A percentile compares a stretch with the other conserved stretches of the same genome.
Evolutionary conservation across 2,113 vertebrate genomes (phyloP).

Genomic region (Hipposideros armiger): DNA sequence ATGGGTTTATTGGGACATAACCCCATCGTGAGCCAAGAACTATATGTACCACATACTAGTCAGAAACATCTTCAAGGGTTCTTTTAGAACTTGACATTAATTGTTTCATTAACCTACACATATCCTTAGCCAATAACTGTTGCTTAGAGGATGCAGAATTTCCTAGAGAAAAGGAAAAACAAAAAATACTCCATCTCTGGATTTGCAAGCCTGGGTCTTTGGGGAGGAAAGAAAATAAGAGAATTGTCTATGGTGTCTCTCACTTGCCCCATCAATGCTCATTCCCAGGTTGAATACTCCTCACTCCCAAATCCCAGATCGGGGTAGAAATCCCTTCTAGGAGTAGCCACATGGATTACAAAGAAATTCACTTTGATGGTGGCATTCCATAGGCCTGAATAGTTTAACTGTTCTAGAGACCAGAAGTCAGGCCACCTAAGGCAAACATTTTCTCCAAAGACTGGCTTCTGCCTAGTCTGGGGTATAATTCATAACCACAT

Average conservation of each 20-base stretch:
- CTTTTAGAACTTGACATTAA: background rate
- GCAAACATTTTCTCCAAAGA: background rate
- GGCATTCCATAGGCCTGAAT: background rate
- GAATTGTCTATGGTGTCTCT: background rate
- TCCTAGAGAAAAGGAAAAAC: background rate
- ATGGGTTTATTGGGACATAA: background rate
- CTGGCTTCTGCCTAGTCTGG: background rate
- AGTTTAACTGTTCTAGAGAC: background rate
- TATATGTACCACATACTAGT: background rate
- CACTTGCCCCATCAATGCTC: background rate
- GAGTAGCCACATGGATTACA: background rate
- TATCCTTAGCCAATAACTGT: background rate
- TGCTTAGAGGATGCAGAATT: background rate
- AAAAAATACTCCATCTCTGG: accelerated
- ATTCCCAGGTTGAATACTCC: background rate
- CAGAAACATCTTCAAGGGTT: background rate
- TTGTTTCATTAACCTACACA: background rate
- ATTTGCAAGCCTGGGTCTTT: background rate
- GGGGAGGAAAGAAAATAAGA: background rate
- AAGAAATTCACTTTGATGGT: background rate
- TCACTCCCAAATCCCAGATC: background rate
- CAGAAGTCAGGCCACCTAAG: too few relatives aligned
- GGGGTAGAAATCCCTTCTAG: background rate
- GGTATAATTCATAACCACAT: too few relatives aligned
- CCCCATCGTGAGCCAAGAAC: background rate